These are phyloP conservation scores for Osmerus eperlanus DNA, from an alignment of 2,113 vertebrate species.

Conservation along the genomic window DNA sequence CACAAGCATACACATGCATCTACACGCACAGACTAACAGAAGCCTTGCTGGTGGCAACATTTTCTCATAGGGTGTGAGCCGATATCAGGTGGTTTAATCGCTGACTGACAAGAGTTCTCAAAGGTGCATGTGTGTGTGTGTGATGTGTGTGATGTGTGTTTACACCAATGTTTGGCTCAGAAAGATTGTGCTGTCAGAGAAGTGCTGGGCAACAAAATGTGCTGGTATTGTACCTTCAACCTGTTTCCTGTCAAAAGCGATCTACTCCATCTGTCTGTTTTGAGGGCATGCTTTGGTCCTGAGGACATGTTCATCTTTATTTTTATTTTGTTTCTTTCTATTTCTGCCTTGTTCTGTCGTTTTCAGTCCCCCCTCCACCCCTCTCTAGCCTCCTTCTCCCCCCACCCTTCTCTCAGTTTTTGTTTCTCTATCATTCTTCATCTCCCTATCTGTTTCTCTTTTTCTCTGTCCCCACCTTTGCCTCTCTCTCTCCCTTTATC, in stretches of 20 bases:
- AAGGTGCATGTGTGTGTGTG: background rate
- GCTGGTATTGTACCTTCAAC: too few species aligned
- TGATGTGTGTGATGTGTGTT: background rate
- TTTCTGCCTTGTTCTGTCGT: background rate
- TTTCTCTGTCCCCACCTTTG: background rate
- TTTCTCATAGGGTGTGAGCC: background rate
- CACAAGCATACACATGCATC: background rate
- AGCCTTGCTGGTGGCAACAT: background rate
- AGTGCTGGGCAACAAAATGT: too few species aligned
- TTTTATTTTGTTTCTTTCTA: background rate
- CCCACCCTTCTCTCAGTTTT: background rate
- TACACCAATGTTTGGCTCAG: too few species aligned
- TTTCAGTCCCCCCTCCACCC: too few species aligned
- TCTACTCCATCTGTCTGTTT: too few species aligned
- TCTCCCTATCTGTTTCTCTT: constrained; percentile 3
- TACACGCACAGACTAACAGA: background rate
- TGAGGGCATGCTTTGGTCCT: too few species aligned
- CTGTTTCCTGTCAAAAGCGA: too few species aligned
- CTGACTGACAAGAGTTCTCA: background rate
- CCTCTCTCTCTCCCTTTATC: background rate
- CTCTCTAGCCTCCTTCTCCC: background rate
- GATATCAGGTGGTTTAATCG: background rate
- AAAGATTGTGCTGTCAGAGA: too few species aligned
- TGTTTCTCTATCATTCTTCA: background rate
- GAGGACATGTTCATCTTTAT: too few species aligned